Base-by-base conservation (phyloP, 2,113 vertebrate species). In the Megaptera novaeangliae region DNA sequence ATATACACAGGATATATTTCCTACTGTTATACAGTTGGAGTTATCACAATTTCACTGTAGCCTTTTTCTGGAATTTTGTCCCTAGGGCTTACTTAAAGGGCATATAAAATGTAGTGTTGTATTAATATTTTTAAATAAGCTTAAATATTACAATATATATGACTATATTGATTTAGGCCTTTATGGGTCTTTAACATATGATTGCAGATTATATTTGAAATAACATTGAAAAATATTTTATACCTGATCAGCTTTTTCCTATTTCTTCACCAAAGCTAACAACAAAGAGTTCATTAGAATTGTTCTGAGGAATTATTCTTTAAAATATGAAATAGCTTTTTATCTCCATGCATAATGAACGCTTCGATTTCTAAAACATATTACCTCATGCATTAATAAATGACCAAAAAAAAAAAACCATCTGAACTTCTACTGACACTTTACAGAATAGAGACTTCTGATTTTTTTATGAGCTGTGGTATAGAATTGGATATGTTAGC, bases 61-160 rank as follows among this genome's bases (percentile, higher is more conserved):
- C 75, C 63, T 77, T 89, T 55, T 64, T 63, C 1, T 7, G 39
- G 2, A 72, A 78, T 78, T 96, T 49, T n/a, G 41, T 23, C 59
- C 41, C 36, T 80, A 49, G 11, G 46, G 17, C 13, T 84, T 85
- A 95, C 12, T 44, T 34, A 85, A 94, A 59, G 29, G 10, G 15
- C 41, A 83, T 55, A 83, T 31, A 93, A 83, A 94, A 85, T n/a
- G 14, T 31, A 88, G 52, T 36, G 27, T 4, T 59, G 7, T 82
- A 36, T 78, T 82, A 83, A 91, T 86, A 83, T 68, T 95, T 95
- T 91, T 87, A 94, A 27, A 34, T 36, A 93, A 61, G 88, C 87
- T 88, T 94, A 90, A 95, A 55, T 93, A 85, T 6, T 72, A 6
- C 1, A 87, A 74, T 8, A 81, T 27, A 21, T 57, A 75, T 78